Evolutionary conservation across 2,888 invertebrate species (phyloP).

Genomic region (Dorcus parallelipipedus): DNA sequence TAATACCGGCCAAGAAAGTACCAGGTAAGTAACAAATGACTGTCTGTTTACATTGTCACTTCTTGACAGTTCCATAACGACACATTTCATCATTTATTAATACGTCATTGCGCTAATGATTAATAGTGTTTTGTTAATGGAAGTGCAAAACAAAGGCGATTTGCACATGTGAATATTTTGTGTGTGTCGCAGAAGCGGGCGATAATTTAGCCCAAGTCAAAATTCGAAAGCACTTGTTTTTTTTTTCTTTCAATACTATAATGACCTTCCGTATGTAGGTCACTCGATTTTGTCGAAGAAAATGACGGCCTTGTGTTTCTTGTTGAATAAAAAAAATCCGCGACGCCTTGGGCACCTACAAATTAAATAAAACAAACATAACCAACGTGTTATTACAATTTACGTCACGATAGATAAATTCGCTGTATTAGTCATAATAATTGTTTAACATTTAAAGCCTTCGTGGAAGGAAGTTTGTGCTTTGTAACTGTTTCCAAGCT

Average conservation of each 20-base stretch:
- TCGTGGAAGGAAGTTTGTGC: conserved; percentile 2
- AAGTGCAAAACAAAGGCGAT: no score
- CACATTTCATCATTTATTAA: conserved; percentile 23
- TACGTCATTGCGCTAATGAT: conserved; percentile 22
- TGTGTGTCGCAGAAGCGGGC: background rate
- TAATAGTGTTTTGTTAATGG: background rate
- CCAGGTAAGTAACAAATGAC: conserved; percentile 43
- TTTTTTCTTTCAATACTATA: conserved; percentile 9
- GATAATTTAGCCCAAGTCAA: background rate
- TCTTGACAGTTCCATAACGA: conserved; percentile 33
- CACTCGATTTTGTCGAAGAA: conserved; percentile 30
- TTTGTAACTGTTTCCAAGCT: no score
- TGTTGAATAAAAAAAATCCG: no score
- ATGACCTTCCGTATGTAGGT: conserved; percentile 45
- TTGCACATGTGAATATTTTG: no score
- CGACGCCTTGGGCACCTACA: no score
- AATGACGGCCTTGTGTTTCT: conserved; percentile 15
- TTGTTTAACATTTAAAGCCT: background rate
- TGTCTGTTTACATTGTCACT: conserved; percentile 40
- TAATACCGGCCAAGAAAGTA: conserved; percentile 51
- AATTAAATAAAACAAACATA: conserved; percentile 9
- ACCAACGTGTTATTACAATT: conserved; percentile 9
- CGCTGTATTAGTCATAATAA: conserved; percentile 3
- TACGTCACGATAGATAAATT: background rate
- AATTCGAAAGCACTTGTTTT: conserved; percentile 19